Evolutionary conservation across 2,113 vertebrate species (phyloP).

Genomic region (Pongo pygmaeus): DNA sequence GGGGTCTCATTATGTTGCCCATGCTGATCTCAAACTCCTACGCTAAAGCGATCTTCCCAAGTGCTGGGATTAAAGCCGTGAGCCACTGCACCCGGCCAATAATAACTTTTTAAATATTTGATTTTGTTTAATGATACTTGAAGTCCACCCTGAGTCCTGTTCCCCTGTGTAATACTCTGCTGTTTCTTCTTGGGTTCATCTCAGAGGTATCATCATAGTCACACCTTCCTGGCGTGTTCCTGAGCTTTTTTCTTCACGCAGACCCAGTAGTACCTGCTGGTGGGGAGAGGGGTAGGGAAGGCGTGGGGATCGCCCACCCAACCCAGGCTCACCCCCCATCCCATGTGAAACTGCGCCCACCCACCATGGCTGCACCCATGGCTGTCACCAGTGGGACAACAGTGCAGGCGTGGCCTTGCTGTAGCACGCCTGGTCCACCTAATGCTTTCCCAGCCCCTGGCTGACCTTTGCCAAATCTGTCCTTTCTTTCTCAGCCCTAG

Average conservation of each 20-base stretch:
- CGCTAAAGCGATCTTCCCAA: too few relatives aligned
- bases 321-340: not conserved
- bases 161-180: not conserved
- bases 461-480: not conserved
- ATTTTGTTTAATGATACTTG: accelerated
- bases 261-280: not conserved
- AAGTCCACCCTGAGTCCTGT: not conserved
- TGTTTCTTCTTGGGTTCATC: not conserved
- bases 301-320: accelerated
- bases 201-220: not conserved
- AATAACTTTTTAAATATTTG: not conserved
- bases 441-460: not conserved
- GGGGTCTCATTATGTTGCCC: too few relatives aligned
- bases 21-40: too few relatives aligned
- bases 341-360: accelerated
- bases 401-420: not conserved
- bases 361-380: accelerated
- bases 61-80: too few relatives aligned
- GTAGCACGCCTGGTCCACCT: accelerated
- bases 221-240: not conserved
- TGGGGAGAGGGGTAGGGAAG: too few relatives aligned
- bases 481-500: not conserved
- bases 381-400: not conserved
- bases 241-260: not conserved
- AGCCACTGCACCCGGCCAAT: too few relatives aligned